Conservation (phyloP, 2,797 vertebrate genomes). For the Poeciliopsis paucimaculata region DNA sequence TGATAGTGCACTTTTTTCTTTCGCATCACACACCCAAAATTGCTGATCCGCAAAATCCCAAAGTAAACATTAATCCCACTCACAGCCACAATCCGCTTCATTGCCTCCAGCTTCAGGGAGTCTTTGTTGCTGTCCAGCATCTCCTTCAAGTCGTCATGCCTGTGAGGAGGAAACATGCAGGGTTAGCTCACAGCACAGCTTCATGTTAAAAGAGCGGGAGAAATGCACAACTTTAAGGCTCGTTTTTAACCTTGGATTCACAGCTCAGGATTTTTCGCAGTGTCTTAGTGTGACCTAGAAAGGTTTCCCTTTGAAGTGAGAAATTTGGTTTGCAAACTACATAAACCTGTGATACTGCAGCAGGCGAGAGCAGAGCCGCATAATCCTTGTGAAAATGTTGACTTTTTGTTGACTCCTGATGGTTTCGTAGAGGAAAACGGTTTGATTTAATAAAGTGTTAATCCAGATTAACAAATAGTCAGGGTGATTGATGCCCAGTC, state of each 20-base stretch:
- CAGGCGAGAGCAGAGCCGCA: conserved; percentile 26
- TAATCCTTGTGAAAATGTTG: conserved; percentile 31
- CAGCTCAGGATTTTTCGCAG: conserved; percentile 19
- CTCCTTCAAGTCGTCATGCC: conserved; percentile 98
- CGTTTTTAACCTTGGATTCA: conserved; percentile 27
- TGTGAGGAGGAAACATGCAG: conserved; percentile 53
- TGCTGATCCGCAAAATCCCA: conserved; percentile 29
- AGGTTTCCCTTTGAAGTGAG: conserved; percentile 48
- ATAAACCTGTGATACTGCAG: conserved; percentile 38
- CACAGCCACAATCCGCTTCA: conserved; percentile 98
- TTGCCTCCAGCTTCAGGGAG: conserved; percentile 97
- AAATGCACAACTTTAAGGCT: conserved; percentile 6
- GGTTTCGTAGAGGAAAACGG: neutral
- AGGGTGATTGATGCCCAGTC: neutral
- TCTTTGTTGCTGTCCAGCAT: conserved; percentile 99
- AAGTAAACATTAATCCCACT: conserved; percentile 63
- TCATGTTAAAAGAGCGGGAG: neutral
- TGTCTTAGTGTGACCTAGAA: conserved; percentile 51
- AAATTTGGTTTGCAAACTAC: conserved; percentile 35
- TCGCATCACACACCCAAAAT: neutral
- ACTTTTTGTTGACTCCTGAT: conserved; percentile 13
- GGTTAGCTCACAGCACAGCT: conserved; percentile 20
- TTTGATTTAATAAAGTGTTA: neutral
- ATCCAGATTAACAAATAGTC: neutral
- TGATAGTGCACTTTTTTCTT: neutral